These are phyloP conservation scores for Coelinius sp. DNA, from an alignment of 2,888 invertebrate genomes.

Conservation along the genomic window DNA sequence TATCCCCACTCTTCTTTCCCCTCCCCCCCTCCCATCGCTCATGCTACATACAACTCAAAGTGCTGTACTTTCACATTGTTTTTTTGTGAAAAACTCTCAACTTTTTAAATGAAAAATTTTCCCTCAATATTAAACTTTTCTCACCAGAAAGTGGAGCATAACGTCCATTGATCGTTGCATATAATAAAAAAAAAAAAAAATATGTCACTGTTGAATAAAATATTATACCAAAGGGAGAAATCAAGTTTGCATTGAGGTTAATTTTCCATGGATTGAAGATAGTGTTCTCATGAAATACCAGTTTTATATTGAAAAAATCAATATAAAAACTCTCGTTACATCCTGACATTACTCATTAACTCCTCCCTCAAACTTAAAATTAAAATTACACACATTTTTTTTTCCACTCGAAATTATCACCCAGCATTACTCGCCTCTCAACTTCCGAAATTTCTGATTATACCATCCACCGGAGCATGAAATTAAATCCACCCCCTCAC, in stretches of 20 bases:
- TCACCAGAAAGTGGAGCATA: not conserved
- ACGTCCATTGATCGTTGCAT: constrained; percentile 9
- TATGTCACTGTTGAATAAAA: not conserved
- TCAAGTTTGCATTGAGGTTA: not conserved
- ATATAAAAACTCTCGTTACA: not conserved
- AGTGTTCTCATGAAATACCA: not conserved
- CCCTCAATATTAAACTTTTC: constrained; percentile 2
- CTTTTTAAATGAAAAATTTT: constrained; percentile 6
- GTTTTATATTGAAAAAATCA: not conserved
- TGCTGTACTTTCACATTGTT: not conserved
- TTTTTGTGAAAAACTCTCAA: not conserved
- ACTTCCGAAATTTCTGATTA: constrained; percentile 33
- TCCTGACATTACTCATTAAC: not conserved
- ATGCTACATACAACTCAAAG: not conserved
- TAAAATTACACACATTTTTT: constrained; percentile 1
- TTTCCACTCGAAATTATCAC: constrained; percentile 1
- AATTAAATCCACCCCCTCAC: constrained; percentile 29
- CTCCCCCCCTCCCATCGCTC: not conserved
- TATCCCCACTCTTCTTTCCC: not conserved
- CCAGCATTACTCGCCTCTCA: constrained; percentile 19
- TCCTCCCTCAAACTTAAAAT: not conserved
- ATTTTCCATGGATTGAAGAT: not conserved
- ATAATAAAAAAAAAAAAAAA: not conserved
- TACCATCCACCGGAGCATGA: constrained; percentile 30
- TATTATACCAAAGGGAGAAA: not conserved